Percentiles rank a stretch among this genome's conserved stretches.
These are phyloP conservation scores for Camponotus fellah DNA, from an alignment of 2,888 invertebrate species.

Conservation along the genomic window DNA sequence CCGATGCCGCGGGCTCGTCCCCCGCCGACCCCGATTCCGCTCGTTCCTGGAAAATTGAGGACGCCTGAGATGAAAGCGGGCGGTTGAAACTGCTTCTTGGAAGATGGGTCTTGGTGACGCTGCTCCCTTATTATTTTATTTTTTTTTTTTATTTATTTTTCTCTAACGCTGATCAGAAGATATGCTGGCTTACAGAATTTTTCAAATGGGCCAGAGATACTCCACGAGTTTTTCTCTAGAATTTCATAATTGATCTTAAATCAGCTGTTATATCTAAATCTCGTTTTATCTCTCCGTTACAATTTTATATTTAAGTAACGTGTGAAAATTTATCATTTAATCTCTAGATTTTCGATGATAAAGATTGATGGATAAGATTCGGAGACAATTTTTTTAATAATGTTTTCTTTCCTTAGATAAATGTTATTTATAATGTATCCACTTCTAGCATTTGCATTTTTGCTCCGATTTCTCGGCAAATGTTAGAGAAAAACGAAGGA, in stretches of 20 bases:
- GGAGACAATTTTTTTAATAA: background rate
- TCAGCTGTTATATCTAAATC: no score
- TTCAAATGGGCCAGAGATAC: background rate
- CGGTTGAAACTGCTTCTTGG: background rate
- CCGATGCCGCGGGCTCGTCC: constrained; percentile 67
- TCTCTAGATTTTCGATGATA: background rate
- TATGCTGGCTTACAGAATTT: background rate
- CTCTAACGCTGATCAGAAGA: background rate
- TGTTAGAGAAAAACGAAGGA: constrained; percentile 14
- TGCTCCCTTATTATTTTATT: background rate
- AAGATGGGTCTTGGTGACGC: background rate
- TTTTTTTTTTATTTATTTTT: background rate
- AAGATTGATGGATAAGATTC: background rate
- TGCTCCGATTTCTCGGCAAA: background rate
- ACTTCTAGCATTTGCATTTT: background rate
- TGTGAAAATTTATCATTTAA: background rate
- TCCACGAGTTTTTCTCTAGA: background rate
- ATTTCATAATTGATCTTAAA: no score
- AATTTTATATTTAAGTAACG: no score
- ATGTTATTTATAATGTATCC: background rate
- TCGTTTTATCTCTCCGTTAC: no score
- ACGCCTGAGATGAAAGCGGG: constrained; percentile 24
- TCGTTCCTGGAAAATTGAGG: constrained; percentile 24
- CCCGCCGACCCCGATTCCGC: constrained; percentile 61
- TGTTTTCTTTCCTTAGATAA: background rate